phyloP scores from a whole-genome alignment of 2,888 invertebrate genomes.

The Eudemis profundana region DNA sequence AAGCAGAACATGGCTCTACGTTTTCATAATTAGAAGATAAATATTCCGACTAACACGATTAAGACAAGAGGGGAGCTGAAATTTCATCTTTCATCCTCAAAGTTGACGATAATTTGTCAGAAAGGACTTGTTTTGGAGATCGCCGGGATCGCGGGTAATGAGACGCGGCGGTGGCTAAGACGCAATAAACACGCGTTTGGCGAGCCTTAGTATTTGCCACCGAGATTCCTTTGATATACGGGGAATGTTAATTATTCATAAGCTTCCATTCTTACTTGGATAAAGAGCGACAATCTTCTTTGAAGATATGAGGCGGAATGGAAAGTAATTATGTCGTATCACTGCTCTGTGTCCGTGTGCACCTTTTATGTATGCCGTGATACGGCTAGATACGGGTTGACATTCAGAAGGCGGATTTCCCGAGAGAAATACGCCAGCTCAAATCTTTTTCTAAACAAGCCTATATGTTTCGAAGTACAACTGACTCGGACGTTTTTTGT shows the following conservation, averaged over 20 bases:
- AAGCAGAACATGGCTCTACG: conserved; percentile 46
- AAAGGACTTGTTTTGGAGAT: conserved; percentile 46
- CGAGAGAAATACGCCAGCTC: conserved; percentile 36
- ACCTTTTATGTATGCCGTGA: conserved; percentile 33
- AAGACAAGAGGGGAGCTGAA: conserved; percentile 55
- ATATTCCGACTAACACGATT: conserved; percentile 63
- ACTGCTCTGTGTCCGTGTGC: conserved; percentile 3
- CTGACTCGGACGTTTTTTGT: conserved; percentile 13
- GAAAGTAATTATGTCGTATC: conserved; percentile 8
- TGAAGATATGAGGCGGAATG: conserved; percentile 23
- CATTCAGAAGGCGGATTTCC: conserved; percentile 37
- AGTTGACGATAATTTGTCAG: conserved; percentile 56
- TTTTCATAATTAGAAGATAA: conserved; percentile 61
- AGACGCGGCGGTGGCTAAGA: conserved; percentile 22
- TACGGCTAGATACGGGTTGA: conserved; percentile 22
- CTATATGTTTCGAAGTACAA: conserved; percentile 13
- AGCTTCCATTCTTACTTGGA: conserved; percentile 11
- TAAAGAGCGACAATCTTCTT: conserved; percentile 15
- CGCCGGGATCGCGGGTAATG: conserved; percentile 24
- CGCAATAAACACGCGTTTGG: conserved; percentile 29
- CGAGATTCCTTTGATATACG: conserved; percentile 31
- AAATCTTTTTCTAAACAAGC: conserved; percentile 41
- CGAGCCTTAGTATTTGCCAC: conserved; percentile 24
- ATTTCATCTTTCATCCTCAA: conserved; percentile 50
- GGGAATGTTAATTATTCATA: conserved; percentile 21